A percentile compares a stretch with the other conserved stretches of the same genome.
phyloP scores from a whole-genome alignment of 2,888 invertebrate species.

The Mythimna vitellina region DNA sequence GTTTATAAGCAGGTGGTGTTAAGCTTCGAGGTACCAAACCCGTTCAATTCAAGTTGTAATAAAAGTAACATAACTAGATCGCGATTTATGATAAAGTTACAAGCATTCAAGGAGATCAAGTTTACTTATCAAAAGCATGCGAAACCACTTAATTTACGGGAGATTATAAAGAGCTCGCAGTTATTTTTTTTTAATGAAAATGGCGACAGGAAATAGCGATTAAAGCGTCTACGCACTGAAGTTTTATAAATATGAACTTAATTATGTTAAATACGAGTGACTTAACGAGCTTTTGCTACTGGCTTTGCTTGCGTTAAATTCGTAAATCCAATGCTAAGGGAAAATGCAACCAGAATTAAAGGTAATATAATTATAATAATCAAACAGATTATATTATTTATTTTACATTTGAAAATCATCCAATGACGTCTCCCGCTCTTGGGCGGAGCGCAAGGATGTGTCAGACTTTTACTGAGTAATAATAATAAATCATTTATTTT shows the following conservation, averaged over 20 bases:
- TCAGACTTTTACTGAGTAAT: no score
- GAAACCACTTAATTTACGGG: conserved; percentile 25
- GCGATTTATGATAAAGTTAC: not conserved
- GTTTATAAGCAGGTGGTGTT: no score
- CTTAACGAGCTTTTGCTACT: not conserved
- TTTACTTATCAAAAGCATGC: conserved; percentile 9
- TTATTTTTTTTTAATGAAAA: conserved; percentile 9
- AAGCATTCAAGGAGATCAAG: conserved; percentile 9
- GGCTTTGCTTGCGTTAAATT: not conserved
- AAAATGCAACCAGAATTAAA: no score
- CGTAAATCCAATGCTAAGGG: not conserved
- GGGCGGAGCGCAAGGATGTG: no score
- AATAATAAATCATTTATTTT: no score
- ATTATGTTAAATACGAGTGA: not conserved
- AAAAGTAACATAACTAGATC: not conserved
- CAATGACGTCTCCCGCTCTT: no score
- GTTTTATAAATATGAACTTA: not conserved
- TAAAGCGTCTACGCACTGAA: not conserved
- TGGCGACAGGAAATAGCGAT: conserved; percentile 17
- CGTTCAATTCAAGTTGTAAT: not conserved
- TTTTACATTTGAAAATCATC: no score
- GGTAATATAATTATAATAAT: no score
- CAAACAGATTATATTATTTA: no score
- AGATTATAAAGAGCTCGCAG: conserved; percentile 2
- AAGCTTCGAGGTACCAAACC: no score